These are phyloP conservation scores for Nothoprocta perdicaria DNA, from an alignment of 2,113 vertebrate species.

Conservation along the genomic window DNA sequence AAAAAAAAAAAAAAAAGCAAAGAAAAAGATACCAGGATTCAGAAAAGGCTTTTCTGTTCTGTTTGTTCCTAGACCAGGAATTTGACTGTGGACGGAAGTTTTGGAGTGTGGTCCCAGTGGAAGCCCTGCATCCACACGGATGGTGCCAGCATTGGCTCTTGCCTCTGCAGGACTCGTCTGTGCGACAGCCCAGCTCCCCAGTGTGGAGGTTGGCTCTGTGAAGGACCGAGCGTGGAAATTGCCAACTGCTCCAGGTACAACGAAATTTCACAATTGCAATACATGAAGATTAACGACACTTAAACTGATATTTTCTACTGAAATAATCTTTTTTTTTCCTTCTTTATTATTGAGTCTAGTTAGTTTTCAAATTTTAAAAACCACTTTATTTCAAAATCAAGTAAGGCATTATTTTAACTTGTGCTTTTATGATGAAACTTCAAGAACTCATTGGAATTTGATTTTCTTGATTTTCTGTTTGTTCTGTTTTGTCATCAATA, in stretches of 20 bases:
- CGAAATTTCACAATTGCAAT: neutral
- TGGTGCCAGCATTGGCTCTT: conserved; percentile 82
- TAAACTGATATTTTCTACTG: neutral
- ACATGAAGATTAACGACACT: neutral
- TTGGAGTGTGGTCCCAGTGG: conserved; percentile 89
- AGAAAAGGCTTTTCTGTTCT: neutral
- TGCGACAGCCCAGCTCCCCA: conserved; percentile 91
- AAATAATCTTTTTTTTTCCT: neutral
- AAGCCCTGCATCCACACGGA: conserved; percentile 87
- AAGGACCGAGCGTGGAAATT: conserved; percentile 90
- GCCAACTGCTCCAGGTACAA: conserved; percentile 94
- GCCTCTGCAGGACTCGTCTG: conserved; percentile 88
- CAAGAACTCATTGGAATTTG: neutral
- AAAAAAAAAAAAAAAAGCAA: neutral
- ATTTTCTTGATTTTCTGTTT: neutral
- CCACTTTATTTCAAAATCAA: neutral
- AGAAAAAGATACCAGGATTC: neutral
- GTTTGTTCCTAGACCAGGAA: conserved; percentile 85
- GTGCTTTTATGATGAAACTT: neutral
- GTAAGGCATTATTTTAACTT: neutral
- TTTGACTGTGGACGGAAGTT: conserved; percentile 91
- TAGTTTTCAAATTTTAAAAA: neutral
- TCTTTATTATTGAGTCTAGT: neutral
- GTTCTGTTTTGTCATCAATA: neutral
- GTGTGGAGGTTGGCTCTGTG: conserved; percentile 91